Evolutionary conservation across 2,797 vertebrate species (phyloP).

Genomic region (Menidia menidia): DNA sequence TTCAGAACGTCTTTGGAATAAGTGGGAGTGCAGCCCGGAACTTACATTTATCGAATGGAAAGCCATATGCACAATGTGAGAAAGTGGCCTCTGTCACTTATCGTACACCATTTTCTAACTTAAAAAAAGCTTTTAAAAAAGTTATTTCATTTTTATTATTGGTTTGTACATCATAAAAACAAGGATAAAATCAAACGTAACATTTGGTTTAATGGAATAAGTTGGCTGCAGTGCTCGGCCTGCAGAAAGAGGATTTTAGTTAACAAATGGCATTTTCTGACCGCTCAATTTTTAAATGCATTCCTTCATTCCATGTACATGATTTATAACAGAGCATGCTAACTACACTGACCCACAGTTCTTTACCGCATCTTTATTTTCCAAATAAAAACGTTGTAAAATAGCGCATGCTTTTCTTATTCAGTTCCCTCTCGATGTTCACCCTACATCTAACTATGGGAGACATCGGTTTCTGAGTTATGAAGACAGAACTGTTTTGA

Average conservation of each 20-base stretch:
- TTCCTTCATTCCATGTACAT: too few relatives aligned
- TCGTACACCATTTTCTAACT: background rate
- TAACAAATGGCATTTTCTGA: too few relatives aligned
- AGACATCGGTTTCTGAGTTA: background rate
- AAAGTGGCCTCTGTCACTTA: too few relatives aligned
- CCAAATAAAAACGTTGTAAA: background rate
- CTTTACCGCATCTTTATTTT: background rate
- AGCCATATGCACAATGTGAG: background rate
- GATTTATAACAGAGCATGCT: too few relatives aligned
- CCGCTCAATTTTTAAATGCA: background rate
- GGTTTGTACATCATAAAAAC: background rate
- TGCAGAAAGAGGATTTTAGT: too few relatives aligned
- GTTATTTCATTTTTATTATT: background rate
- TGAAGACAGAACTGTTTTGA: background rate
- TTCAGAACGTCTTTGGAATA: constrained; percentile 8
- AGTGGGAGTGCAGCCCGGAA: background rate
- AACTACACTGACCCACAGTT: background rate
- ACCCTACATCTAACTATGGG: background rate
- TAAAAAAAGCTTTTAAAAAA: background rate
- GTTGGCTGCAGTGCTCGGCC: too few relatives aligned
- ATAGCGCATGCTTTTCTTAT: background rate
- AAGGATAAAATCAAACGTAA: background rate
- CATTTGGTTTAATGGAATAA: too few relatives aligned
- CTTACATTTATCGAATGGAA: background rate
- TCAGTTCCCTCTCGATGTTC: background rate